These are phyloP conservation scores for Heliconius cydno DNA, from an alignment of 2,888 invertebrate species.

Conservation along the genomic window DNA sequence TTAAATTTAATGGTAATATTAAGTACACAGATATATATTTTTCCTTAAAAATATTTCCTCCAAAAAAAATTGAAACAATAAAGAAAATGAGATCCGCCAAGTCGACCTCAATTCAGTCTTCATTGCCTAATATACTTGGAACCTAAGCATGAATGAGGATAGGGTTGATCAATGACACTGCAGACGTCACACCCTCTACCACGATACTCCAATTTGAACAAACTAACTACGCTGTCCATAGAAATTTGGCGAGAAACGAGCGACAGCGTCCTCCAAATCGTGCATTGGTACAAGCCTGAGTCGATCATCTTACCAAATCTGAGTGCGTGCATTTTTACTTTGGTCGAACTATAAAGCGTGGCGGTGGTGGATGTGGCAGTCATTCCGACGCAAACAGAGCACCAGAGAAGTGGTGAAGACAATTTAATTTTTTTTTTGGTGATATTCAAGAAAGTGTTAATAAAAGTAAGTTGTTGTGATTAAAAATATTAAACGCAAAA, in stretches of 20 bases:
- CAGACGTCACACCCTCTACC: conserved; percentile 72
- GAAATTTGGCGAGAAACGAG: conserved; percentile 48
- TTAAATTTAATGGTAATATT: background rate
- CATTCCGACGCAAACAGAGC: conserved; percentile 80
- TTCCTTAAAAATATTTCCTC: conserved; percentile 5
- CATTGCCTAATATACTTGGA: conserved; percentile 76
- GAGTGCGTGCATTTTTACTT: conserved; percentile 75
- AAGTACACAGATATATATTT: background rate
- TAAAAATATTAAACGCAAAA: conserved; percentile 32
- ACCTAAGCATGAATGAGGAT: conserved; percentile 70
- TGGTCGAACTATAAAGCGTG: conserved; percentile 80
- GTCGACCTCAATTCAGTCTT: conserved; percentile 70
- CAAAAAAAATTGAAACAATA: conserved; percentile 10
- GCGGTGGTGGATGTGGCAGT: conserved; percentile 72
- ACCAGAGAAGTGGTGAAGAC: conserved; percentile 73
- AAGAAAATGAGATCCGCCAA: conserved; percentile 63
- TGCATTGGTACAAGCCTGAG: conserved; percentile 70
- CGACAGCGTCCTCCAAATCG: conserved; percentile 45
- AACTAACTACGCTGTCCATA: conserved; percentile 34
- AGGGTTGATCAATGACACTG: conserved; percentile 78
- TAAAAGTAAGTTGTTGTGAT: conserved; percentile 66
- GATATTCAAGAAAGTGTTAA: conserved; percentile 65
- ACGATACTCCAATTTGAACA: conserved; percentile 45
- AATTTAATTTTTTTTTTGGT: conserved; percentile 61
- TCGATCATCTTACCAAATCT: conserved; percentile 80